Conservation (phyloP, 2,113 vertebrate species). For the Malurus elegans region DNA sequence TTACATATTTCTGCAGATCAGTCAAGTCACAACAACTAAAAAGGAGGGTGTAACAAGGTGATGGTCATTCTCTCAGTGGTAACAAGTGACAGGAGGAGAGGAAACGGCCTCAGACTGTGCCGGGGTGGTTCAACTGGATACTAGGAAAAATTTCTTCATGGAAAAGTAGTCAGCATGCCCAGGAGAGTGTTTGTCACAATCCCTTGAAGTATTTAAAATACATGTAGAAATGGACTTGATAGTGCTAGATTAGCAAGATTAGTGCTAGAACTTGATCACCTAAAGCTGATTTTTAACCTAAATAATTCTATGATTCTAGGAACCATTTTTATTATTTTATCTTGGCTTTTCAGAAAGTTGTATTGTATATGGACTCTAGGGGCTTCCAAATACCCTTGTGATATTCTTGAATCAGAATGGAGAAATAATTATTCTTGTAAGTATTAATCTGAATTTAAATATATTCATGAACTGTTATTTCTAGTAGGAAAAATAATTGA, state of each 20-base stretch:
- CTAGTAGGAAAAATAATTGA: neutral
- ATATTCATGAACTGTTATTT: neutral
- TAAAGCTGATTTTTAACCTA: neutral
- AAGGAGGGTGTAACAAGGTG: neutral
- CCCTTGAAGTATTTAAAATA: neutral
- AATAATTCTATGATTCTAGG: neutral
- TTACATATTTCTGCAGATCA: neutral
- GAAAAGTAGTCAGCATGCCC: neutral
- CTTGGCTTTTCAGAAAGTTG: neutral
- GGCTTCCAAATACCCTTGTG: neutral
- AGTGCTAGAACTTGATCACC: neutral
- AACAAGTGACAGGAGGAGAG: neutral
- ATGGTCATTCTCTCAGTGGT: neutral
- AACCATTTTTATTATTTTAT: neutral
- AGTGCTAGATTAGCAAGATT: accelerated
- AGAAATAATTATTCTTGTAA: neutral
- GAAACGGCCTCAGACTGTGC: accelerated
- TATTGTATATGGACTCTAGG: neutral
- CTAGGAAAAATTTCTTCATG: neutral
- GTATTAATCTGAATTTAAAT: neutral
- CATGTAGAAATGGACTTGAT: accelerated
- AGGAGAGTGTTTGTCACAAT: no score
- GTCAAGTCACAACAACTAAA: no score
- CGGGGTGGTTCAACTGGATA: neutral
- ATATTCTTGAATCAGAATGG: neutral